Base-by-base conservation (phyloP, 30 jellyfish, hydroid and myxozoan genomes). In the Phacellophora camtschatica region DNA sequence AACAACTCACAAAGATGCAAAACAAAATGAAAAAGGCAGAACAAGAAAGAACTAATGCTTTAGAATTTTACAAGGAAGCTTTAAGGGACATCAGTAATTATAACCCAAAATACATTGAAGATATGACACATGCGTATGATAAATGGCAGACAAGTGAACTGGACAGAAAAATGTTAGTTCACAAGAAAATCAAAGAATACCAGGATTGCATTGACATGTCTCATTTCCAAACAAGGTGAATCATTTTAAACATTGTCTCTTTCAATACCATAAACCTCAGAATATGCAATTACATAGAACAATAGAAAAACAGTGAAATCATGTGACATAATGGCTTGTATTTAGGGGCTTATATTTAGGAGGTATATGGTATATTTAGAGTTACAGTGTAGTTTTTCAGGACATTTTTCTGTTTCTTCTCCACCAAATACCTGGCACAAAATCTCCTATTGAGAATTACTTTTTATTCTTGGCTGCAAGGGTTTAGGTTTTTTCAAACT, bases 51-150 rank as follows among this genome's bases (percentile, higher is more conserved):
- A 88, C 48, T 18, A 48, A 50, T 3, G 75, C 86, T 6, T 33
- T 66, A 29, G 94, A 85, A 48, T 61, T 62, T 41, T 90, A 90
- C 62, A 75, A 74, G 41, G 96, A 90, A 25, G 89, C 89, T 18
- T 5, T 90, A 18, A 65, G 97, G 29, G 97, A 90, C 41, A 77
- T 90, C 48, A 79, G 85, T 13, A 76, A 78, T 32, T 90, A 90
- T 45, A 83, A 90, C 36, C 87, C 71, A 24, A 90, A 90, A 22
- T 90, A 90, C 53, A 77, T 45, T 53, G 97, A 83, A 5, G 97
- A 90, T 56, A 90, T 90, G 97, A 58, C 16, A 20, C 62, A 83
- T 43, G 96, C 83, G 72, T 90, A 74, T 59, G 94, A 84, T 9
- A 74, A 74, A 41, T 90, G 96, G 82, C 90, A 90, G 46, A 57